Conservation (phyloP, 1,140 invertebrate genomes). For the Phymorhynchus buccinoides region DNA sequence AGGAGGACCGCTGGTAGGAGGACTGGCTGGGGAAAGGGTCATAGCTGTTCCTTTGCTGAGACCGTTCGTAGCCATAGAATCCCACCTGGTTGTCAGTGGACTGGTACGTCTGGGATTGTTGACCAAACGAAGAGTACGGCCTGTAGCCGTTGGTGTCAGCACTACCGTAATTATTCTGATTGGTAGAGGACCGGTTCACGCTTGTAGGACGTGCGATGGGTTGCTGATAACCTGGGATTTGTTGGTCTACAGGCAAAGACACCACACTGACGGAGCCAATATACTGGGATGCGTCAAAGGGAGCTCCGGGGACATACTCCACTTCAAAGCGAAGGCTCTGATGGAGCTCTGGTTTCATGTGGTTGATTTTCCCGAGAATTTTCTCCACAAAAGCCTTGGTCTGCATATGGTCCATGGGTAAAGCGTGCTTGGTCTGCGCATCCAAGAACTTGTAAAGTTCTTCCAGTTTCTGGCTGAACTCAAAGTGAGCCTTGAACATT, state of each 20-base stretch:
- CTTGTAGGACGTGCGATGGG: conserved; percentile 87
- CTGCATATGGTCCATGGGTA: conserved; percentile 81
- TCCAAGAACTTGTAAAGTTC: conserved; percentile 94
- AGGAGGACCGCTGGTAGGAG: not conserved
- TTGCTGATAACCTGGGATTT: conserved; percentile 72
- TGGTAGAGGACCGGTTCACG: not conserved
- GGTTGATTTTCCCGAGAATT: conserved; percentile 88
- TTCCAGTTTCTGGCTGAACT: conserved; percentile 72
- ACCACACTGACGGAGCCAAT: not conserved
- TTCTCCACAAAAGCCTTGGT: conserved; percentile 94
- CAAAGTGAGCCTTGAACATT: not conserved
- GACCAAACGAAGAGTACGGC: not conserved
- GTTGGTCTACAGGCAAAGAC: not conserved
- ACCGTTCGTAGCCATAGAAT: not conserved
- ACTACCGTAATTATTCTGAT: not conserved
- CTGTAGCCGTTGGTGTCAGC: not conserved
- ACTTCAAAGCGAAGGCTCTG: conserved; percentile 78
- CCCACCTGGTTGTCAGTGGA: conserved; percentile 76
- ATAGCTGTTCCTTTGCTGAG: conserved; percentile 1
- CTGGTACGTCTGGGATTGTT: not conserved
- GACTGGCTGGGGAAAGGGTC: not conserved
- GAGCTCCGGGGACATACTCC: conserved; percentile 86
- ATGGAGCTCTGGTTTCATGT: conserved; percentile 86
- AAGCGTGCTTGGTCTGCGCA: conserved; percentile 94
- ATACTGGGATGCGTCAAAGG: not conserved